Percentiles rank a stretch among this genome's conserved stretches.
Conservation (phyloP, 2,888 invertebrate species). For the Rhyacophila evoluta region DNA sequence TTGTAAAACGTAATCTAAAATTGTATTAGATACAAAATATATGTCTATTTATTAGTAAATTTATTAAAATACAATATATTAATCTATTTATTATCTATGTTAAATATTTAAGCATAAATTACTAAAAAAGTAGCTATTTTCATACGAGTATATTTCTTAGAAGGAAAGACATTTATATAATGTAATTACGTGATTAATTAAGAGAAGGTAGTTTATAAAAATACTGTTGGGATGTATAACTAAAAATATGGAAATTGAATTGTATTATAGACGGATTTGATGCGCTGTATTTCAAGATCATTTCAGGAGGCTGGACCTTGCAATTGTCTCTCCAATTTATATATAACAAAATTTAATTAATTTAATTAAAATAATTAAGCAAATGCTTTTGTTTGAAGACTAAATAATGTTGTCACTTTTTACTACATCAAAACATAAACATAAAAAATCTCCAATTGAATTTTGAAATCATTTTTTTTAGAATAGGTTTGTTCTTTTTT, state of each 20-base stretch:
- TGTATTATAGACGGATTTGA: conserved; percentile 31
- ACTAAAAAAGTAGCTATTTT: conserved; percentile 54
- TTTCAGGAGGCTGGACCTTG: conserved; percentile 54
- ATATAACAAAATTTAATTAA: neutral
- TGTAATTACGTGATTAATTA: conserved; percentile 27
- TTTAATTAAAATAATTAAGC: too few species aligned
- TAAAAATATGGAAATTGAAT: neutral
- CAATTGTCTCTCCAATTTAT: conserved; percentile 41
- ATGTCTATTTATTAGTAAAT: conserved; percentile 51
- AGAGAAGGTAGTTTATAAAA: neutral
- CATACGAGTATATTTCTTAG: conserved; percentile 42
- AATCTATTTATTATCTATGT: conserved; percentile 38
- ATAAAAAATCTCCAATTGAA: too few species aligned
- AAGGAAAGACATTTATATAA: conserved; percentile 41
- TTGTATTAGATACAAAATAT: conserved; percentile 37
- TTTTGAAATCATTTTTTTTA: too few species aligned
- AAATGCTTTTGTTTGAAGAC: too few species aligned
- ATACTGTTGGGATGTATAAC: neutral
- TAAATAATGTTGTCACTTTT: too few species aligned
- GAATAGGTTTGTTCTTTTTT: too few species aligned
- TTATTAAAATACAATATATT: conserved; percentile 25
- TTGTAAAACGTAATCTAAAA: neutral
- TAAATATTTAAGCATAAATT: conserved; percentile 28
- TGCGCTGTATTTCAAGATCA: conserved; percentile 23
- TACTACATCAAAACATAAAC: too few species aligned